Evolutionary conservation across 2,797 vertebrate genomes (phyloP).

Genomic region (Florisuga fusca): DNA sequence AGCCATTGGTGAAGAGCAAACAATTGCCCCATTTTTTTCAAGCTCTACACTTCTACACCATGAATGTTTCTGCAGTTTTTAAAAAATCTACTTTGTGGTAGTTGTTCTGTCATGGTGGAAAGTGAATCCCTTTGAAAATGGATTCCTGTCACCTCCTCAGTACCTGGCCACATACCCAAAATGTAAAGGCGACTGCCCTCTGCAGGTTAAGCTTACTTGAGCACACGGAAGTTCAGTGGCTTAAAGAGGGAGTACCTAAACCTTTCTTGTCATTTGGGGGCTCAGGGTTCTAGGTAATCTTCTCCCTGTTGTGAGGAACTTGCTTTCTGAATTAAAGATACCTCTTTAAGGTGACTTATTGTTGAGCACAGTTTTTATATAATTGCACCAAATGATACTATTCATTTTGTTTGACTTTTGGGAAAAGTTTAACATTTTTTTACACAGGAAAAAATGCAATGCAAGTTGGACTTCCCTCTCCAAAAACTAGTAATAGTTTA

Average conservation of each 20-base stretch:
- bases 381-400: neutral
- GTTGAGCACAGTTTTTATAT: neutral
- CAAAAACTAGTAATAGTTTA: neutral
- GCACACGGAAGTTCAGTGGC: neutral
- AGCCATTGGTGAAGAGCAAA: neutral
- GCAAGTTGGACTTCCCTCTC: neutral
- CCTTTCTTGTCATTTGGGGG: neutral
- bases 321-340: neutral
- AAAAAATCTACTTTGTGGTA: neutral
- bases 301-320: neutral
- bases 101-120: neutral
- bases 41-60: neutral
- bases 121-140: neutral
- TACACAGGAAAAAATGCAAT: neutral
- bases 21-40: neutral
- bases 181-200: neutral
- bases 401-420: neutral
- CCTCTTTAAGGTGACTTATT: neutral
- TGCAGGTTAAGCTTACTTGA: neutral
- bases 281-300: neutral
- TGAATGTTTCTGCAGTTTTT: neutral
- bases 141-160: neutral
- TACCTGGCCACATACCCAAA: neutral
- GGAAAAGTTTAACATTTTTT: neutral
- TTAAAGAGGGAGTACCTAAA: neutral